These are phyloP conservation scores for Sphaerodactylus townsendi DNA, from an alignment of 2,113 vertebrate species.

Conservation along the genomic window DNA sequence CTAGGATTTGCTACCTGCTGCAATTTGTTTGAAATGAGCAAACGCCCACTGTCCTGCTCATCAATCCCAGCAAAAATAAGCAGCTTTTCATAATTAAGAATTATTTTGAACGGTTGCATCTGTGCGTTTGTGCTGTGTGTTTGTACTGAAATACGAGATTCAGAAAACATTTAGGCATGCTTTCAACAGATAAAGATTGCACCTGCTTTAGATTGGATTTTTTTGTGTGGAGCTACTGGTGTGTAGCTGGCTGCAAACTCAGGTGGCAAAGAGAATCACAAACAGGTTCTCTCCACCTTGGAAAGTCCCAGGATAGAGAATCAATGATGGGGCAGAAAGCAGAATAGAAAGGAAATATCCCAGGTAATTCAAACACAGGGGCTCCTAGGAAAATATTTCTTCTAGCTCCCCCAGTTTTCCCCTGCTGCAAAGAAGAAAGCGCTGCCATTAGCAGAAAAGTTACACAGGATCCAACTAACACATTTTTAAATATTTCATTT, in stretches of 20 bases:
- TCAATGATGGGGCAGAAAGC: constrained; percentile 33
- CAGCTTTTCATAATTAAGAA: constrained; percentile 64
- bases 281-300: constrained; percentile 37
- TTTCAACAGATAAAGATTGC: constrained; percentile 26
- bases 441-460: too few relatives aligned
- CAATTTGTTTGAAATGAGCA: constrained; percentile 70
- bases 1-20: not conserved
- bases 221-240: constrained; percentile 35
- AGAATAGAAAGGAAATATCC: not conserved
- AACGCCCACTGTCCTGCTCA: constrained; percentile 54
- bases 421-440: too few relatives aligned
- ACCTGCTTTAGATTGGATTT: constrained; percentile 3
- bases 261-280: constrained; percentile 37
- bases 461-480: too few relatives aligned
- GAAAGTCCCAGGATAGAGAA: constrained; percentile 35
- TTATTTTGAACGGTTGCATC: constrained; percentile 54
- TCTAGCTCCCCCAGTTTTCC: too few relatives aligned
- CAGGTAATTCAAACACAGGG: not conserved
- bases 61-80: constrained; percentile 60
- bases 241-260: constrained; percentile 15
- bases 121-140: constrained; percentile 37
- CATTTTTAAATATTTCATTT: too few relatives aligned
- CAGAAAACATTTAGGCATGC: not conserved
- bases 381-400: too few relatives aligned
- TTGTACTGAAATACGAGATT: constrained; percentile 27